phyloP scores from a whole-genome alignment of 2,888 invertebrate genomes.

The Cosmopolites sordidus region DNA sequence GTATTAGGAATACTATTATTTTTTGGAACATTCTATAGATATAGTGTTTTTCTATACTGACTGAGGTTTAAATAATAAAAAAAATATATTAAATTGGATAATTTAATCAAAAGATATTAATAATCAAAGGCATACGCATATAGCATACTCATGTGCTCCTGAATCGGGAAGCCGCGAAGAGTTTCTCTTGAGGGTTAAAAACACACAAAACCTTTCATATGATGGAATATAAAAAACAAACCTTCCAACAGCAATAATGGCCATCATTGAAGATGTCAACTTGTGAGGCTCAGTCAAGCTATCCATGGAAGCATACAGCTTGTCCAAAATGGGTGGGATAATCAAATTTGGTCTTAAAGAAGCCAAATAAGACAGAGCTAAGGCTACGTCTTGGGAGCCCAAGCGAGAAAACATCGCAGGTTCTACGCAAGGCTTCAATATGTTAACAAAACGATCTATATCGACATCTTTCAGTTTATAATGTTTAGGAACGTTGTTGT shows the following conservation, averaged over 20 bases:
- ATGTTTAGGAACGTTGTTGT: constrained; percentile 61
- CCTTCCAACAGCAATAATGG: constrained; percentile 65
- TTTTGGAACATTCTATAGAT: too few species aligned
- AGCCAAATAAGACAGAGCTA: constrained; percentile 71
- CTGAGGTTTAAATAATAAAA: too few species aligned
- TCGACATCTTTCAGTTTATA: constrained; percentile 74
- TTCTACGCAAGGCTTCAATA: constrained; percentile 68
- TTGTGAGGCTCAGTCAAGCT: constrained; percentile 87
- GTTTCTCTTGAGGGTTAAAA: too few species aligned
- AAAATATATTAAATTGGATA: too few species aligned
- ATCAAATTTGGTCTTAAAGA: constrained; percentile 76
- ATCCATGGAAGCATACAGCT: constrained; percentile 74
- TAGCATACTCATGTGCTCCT: too few species aligned
- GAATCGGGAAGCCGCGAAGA: too few species aligned
- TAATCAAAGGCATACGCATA: too few species aligned
- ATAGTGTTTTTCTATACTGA: too few species aligned
- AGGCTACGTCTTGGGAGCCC: constrained; percentile 58
- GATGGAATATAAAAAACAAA: too few species aligned
- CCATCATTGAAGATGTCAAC: constrained; percentile 67
- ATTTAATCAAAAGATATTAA: too few species aligned
- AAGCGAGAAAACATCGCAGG: constrained; percentile 75
- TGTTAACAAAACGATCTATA: constrained; percentile 74
- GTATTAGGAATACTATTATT: too few species aligned
- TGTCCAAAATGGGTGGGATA: constrained; percentile 77
- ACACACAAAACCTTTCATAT: too few species aligned